These are phyloP conservation scores for Caenorhabditis macrosperma DNA, from an alignment of 2,888 invertebrate species.

Conservation along the genomic window DNA sequence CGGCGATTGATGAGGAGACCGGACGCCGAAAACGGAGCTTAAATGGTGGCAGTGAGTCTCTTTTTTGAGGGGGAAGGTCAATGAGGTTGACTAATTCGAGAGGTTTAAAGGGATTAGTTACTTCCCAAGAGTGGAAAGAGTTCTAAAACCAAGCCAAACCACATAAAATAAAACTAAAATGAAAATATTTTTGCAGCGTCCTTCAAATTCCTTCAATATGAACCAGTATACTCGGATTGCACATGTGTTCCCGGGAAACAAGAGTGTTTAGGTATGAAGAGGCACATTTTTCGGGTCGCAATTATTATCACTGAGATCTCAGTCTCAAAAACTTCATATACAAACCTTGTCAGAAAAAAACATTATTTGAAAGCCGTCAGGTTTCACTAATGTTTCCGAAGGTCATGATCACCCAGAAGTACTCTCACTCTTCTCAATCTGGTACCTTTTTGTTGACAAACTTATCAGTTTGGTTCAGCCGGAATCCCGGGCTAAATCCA, in stretches of 20 bases:
- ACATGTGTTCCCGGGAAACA: constrained; percentile 64
- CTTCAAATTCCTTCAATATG: constrained; percentile 77
- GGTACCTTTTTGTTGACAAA: no score
- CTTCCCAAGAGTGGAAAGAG: background rate
- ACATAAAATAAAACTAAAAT: background rate
- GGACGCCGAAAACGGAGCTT: constrained; percentile 45
- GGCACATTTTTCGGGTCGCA: no score
- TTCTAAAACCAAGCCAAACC: background rate
- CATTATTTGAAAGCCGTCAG: no score
- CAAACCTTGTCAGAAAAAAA: background rate
- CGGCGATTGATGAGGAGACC: constrained; percentile 57
- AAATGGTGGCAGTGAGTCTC: constrained; percentile 37
- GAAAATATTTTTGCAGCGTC: constrained; percentile 64
- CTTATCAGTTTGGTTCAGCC: background rate
- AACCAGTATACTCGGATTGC: constrained; percentile 78
- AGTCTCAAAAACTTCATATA: no score
- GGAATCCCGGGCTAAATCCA: no score
- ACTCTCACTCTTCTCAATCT: no score
- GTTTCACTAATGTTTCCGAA: no score
- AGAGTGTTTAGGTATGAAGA: constrained; percentile 67
- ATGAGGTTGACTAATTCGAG: constrained; percentile 34
- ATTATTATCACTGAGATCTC: no score
- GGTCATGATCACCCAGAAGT: no score
- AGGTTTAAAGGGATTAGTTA: constrained; percentile 25
- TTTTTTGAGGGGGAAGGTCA: constrained; percentile 23